phyloP scores from a whole-genome alignment of 2,113 vertebrate genomes.

The Rhipidura dahli region DNA sequence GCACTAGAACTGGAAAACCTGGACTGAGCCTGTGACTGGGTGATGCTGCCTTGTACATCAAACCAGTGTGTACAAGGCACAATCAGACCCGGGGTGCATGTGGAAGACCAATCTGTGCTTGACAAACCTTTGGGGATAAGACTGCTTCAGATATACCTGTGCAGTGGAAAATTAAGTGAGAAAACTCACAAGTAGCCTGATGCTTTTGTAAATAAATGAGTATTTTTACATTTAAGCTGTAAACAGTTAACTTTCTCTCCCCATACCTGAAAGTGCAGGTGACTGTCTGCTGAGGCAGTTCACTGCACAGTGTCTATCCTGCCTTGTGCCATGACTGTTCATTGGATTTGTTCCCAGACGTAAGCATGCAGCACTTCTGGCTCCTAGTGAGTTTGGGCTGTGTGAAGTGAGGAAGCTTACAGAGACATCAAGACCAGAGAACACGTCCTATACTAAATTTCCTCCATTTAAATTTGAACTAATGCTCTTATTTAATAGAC shows the following conservation, averaged over 20 bases:
- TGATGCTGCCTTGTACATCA: neutral
- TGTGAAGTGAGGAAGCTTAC: neutral
- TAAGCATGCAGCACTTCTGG: neutral
- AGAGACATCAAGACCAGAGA: neutral
- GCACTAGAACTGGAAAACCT: neutral
- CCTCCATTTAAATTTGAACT: neutral
- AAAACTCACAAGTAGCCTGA: neutral
- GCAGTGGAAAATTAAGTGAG: neutral
- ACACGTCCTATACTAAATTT: neutral
- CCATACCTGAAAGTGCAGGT: neutral
- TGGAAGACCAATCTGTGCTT: neutral
- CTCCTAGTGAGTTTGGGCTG: neutral
- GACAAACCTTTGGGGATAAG: neutral
- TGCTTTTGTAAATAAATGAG: neutral
- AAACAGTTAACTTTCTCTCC: neutral
- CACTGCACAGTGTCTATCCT: rapidly evolving
- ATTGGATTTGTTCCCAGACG: neutral
- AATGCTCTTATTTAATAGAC: rapidly evolving
- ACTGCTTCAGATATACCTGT: neutral
- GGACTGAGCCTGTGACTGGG: neutral
- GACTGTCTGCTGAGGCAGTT: neutral
- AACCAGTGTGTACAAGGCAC: neutral
- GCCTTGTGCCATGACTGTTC: neutral
- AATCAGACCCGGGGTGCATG: neutral
- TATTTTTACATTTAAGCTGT: neutral